Conservation (phyloP, 2,797 vertebrate genomes). For the Arremon brunneinucha region DNA sequence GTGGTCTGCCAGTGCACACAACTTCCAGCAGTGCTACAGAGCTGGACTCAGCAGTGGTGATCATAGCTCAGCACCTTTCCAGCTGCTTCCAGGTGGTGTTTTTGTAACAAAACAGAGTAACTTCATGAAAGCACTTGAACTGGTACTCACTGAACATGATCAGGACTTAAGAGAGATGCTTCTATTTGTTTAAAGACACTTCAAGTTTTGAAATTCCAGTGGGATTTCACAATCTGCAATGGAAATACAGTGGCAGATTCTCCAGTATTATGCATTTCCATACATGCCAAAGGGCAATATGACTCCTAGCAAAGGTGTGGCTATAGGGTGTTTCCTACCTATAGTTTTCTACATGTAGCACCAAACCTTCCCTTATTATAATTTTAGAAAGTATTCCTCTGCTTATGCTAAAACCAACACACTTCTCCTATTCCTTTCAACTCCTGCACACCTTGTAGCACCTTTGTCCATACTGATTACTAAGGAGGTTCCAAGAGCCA, state of each 20-base stretch:
- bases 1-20: accelerated
- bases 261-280: neutral
- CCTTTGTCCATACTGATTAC: neutral
- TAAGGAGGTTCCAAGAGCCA: neutral
- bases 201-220: neutral
- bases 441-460: neutral
- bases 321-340: neutral
- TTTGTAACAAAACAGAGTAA: neutral
- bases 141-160: neutral
- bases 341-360: neutral
- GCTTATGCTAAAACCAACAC: neutral
- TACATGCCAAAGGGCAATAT: neutral
- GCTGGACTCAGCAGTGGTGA: neutral
- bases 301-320: neutral
- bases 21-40: neutral
- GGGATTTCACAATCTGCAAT: neutral
- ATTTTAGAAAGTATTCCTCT: neutral
- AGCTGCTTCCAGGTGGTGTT: neutral
- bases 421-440: neutral
- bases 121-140: neutral
- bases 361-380: neutral
- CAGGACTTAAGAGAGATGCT: neutral
- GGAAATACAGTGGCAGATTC: neutral
- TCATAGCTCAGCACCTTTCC: neutral
- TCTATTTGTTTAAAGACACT: neutral